Percentiles rank a stretch among this genome's conserved stretches.
Evolutionary conservation across 2,888 invertebrate species (phyloP).

Genomic region (Lasioglossum morio): DNA sequence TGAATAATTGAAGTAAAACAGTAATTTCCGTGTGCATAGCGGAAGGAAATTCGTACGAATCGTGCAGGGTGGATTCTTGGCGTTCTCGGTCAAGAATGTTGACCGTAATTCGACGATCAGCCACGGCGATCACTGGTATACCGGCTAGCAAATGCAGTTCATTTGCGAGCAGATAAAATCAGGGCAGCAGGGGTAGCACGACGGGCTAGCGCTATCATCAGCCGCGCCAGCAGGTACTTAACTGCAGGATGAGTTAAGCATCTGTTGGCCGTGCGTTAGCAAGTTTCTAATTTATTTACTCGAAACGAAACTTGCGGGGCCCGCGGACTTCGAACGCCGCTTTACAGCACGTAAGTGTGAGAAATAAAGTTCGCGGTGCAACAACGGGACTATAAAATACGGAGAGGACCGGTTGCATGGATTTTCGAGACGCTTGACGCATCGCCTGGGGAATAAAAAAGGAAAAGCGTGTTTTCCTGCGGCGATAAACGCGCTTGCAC

Average conservation of each 20-base stretch:
- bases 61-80: neutral
- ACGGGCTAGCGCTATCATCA: slow-evolving; percentile 37
- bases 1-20: neutral
- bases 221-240: slow-evolving; percentile 53
- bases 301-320: slow-evolving; percentile 32
- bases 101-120: slow-evolving; percentile 38
- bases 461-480: slow-evolving; percentile 18
- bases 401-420: slow-evolving; percentile 18
- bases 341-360: slow-evolving; percentile 36
- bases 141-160: slow-evolving; percentile 39
- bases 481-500: slow-evolving; percentile 28
- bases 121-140: slow-evolving; percentile 24
- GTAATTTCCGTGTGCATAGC: neutral
- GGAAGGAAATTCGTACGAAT: neutral
- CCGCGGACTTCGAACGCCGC: slow-evolving; percentile 13
- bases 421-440: slow-evolving; percentile 45
- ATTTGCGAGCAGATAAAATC: slow-evolving; percentile 58
- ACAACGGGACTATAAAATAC: slow-evolving; percentile 33
- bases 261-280: slow-evolving; percentile 48
- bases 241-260: slow-evolving; percentile 60
- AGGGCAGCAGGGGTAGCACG: slow-evolving; percentile 1
- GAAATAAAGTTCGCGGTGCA: slow-evolving; percentile 36
- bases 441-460: slow-evolving; percentile 28
- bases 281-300: slow-evolving; percentile 70
- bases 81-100: slow-evolving; percentile 19